These are phyloP conservation scores for Clarias pachynema DNA, from an alignment of 2,797 vertebrate genomes.

Conservation along the genomic window DNA sequence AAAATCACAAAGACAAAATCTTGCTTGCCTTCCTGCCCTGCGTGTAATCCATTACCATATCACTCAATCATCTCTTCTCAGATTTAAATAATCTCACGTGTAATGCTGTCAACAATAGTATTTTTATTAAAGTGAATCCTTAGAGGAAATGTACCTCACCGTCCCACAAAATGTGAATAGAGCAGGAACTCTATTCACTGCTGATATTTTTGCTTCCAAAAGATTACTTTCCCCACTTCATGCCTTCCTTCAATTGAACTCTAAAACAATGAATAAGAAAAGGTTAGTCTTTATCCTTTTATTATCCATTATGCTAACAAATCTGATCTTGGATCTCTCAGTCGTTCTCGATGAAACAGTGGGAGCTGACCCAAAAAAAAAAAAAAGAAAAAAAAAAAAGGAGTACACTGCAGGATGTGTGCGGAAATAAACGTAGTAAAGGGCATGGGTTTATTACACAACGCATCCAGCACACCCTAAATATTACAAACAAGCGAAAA, in stretches of 20 bases:
- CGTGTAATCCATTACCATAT: background rate
- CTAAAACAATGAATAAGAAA: slow-evolving; percentile 47
- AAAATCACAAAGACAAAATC: background rate
- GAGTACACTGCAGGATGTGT: background rate
- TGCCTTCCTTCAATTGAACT: slow-evolving; percentile 52
- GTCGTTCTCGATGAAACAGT: background rate
- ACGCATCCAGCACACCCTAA: background rate
- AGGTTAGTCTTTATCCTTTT: slow-evolving; percentile 23
- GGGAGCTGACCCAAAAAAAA: background rate
- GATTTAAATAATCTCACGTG: background rate
- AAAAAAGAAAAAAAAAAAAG: background rate
- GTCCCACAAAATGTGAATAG: too few relatives aligned
- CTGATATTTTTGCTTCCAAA: slow-evolving; percentile 35
- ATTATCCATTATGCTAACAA: slow-evolving; percentile 27
- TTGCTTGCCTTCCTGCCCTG: background rate
- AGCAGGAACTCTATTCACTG: slow-evolving; percentile 38
- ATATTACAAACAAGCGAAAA: background rate
- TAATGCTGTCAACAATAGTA: background rate
- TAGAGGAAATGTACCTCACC: background rate
- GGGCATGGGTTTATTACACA: background rate
- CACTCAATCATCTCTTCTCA: too few relatives aligned
- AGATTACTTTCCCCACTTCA: slow-evolving; percentile 28
- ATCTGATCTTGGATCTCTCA: background rate
- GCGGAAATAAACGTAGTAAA: background rate
- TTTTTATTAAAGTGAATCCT: background rate